Base-by-base conservation (phyloP, 2,113 vertebrate species). In the Rhinolophus ferrumequinum region DNA sequence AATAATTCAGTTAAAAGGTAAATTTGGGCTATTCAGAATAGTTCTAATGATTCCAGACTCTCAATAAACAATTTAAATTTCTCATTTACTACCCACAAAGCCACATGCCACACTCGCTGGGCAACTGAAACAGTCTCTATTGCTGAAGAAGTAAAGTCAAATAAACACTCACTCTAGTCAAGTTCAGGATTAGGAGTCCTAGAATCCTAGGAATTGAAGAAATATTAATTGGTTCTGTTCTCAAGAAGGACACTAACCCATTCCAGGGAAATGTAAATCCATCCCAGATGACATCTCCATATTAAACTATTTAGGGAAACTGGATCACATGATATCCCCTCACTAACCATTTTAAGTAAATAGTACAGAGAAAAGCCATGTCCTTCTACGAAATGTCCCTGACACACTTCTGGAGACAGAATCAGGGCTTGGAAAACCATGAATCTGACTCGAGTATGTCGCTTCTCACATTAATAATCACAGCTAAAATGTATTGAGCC, bases 1-100 rank as follows among this genome's bases (percentile, higher is more conserved):
- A 93, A 87, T 82, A 82, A 92, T 73, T 96, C 47, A 93, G 64
- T 85, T 56, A 88, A 93, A 83, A 66, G 52, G 60, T 70, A 76
- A 91, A 38, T 54, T 80, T 89, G 80, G 84, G 38, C 35, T 88
- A 50, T 60, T 92, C 41, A 41, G 41, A 44, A 44, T 44, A 44
- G n/a, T 90, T 90, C 26, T 86, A 52, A 72, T 38, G 72, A 96
- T 90, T 94, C 60, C 13, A 84, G 79, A 69, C 24, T 90, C 70
- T 88, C 19, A 19, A 70, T 33, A 44, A 62, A 69, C 24, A 13
- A 11, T 62, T 92, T 52, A 64, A 60, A 44, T 84, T 64, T 79
- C 66, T 90, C 70, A 79, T 35, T 77, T 66, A 54, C 52, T 64
- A 56, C 52, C 22, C 56, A 80, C 30, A 38, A 54, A 89, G 22